Evolutionary conservation across 1,140 invertebrate species (phyloP).

Genomic region (Zeugodacus cucurbitae): DNA sequence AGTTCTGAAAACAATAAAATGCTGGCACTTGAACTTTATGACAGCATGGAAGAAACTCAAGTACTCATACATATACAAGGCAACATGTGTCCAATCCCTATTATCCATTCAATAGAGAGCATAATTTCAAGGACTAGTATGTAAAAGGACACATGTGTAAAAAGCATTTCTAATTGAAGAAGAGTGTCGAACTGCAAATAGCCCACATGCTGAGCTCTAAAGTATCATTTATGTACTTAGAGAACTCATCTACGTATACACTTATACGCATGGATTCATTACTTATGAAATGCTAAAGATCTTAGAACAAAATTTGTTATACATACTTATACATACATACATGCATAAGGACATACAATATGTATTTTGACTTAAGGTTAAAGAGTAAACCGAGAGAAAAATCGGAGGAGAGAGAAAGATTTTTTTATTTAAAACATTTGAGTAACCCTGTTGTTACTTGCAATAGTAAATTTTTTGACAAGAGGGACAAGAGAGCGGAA

Average conservation of each 20-base stretch:
- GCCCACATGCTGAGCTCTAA: constrained; percentile 17
- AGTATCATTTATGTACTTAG: background rate
- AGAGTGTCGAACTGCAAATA: background rate
- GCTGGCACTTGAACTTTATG: background rate
- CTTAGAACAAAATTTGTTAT: background rate
- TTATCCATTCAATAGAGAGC: background rate
- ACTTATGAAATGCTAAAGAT: background rate
- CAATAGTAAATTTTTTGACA: too few relatives aligned
- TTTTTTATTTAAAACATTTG: too few relatives aligned
- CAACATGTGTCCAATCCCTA: background rate
- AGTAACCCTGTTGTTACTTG: too few relatives aligned
- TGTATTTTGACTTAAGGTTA: background rate
- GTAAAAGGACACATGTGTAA: background rate
- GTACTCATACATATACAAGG: background rate
- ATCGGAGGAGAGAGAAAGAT: too few relatives aligned
- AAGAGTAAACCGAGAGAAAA: too few relatives aligned
- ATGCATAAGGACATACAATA: background rate
- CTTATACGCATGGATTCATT: background rate
- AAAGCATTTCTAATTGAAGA: background rate
- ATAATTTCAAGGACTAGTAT: background rate
- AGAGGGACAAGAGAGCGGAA: too few relatives aligned
- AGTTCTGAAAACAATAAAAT: background rate
- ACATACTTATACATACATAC: too few relatives aligned
- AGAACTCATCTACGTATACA: background rate
- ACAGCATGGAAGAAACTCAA: background rate